A percentile compares a stretch with the other conserved stretches of the same genome.
Evolutionary conservation across 1,140 invertebrate genomes (phyloP).

Genomic region (Thalassaphorura encarpata): DNA sequence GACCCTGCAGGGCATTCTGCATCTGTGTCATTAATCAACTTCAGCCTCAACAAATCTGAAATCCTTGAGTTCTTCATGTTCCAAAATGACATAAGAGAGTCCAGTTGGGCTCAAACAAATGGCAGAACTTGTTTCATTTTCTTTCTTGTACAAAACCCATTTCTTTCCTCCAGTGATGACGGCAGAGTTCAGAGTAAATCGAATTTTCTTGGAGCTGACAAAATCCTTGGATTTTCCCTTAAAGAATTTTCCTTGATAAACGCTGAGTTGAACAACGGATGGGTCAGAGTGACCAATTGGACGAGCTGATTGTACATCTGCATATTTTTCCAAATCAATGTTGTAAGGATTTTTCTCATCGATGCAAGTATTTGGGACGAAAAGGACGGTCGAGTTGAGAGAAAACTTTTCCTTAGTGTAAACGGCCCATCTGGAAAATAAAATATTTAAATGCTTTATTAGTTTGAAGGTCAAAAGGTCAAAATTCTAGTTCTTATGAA

Average conservation of each 20-base stretch:
- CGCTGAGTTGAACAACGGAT: constrained; percentile 3
- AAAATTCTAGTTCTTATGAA: no score
- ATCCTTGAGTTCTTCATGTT: constrained; percentile 8
- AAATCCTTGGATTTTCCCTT: constrained; percentile 13
- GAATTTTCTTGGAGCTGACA: constrained; percentile 5
- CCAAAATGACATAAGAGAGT: constrained; percentile 7
- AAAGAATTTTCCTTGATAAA: constrained; percentile 12
- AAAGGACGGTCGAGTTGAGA: constrained; percentile 5
- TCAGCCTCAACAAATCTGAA: constrained; percentile 6
- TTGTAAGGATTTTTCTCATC: constrained; percentile 12
- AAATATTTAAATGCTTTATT: no score
- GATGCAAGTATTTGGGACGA: constrained; percentile 11
- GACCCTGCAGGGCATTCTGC: constrained; percentile 2
- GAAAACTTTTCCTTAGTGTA: constrained; percentile 10
- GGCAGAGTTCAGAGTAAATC: constrained; percentile 6
- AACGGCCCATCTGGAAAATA: constrained; percentile 4
- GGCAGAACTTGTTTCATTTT: constrained; percentile 4
- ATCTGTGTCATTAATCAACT: neutral
- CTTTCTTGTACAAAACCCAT: constrained; percentile 11
- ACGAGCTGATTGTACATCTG: constrained; percentile 4
- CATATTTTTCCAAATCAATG: constrained; percentile 10
- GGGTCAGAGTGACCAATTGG: constrained; percentile 8
- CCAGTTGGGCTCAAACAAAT: constrained; percentile 6
- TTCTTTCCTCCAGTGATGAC: constrained; percentile 11
- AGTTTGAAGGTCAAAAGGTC: no score